A percentile compares a stretch with the other conserved stretches of the same genome.
These are phyloP conservation scores for Andrena fulva DNA, from an alignment of 2,888 invertebrate species.

Conservation along the genomic window DNA sequence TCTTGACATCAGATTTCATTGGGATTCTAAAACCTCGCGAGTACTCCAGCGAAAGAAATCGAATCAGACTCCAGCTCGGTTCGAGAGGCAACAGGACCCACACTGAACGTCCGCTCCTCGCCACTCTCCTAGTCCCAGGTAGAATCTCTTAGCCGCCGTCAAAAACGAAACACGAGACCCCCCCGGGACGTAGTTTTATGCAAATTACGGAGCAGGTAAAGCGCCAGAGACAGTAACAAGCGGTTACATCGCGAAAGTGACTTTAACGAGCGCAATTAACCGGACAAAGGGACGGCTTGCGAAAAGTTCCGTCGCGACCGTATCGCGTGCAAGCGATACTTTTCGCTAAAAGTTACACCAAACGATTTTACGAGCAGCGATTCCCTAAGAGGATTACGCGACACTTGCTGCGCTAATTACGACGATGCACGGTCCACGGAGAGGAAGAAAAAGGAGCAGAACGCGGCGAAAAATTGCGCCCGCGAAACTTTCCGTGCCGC, in stretches of 20 bases:
- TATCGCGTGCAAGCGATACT: slow-evolving; percentile 4
- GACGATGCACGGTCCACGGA: neutral
- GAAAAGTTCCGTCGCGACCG: slow-evolving; percentile 4
- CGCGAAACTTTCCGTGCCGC: neutral
- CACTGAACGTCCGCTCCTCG: neutral
- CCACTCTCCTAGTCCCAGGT: neutral
- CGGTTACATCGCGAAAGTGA: slow-evolving; percentile 30
- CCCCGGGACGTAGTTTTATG: neutral
- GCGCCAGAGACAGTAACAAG: slow-evolving; percentile 53
- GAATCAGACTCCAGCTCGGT: too few species aligned
- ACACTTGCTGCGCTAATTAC: neutral
- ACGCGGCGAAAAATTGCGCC: neutral
- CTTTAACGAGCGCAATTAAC: slow-evolving; percentile 2
- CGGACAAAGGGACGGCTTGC: neutral
- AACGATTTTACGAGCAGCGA: neutral
- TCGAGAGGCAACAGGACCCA: neutral
- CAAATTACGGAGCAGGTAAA: slow-evolving; percentile 44
- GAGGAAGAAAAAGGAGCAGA: neutral
- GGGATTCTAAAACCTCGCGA: too few species aligned
- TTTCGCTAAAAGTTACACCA: neutral
- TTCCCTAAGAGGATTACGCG: neutral
- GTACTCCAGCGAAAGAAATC: too few species aligned
- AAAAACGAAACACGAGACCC: neutral
- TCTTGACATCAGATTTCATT: too few species aligned
- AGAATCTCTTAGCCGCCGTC: neutral